Evolutionary conservation across 2,888 invertebrate species (phyloP), one percentile per base, ranked within the genome.

Genomic region (Rotaria magnacalcarata): DNA sequence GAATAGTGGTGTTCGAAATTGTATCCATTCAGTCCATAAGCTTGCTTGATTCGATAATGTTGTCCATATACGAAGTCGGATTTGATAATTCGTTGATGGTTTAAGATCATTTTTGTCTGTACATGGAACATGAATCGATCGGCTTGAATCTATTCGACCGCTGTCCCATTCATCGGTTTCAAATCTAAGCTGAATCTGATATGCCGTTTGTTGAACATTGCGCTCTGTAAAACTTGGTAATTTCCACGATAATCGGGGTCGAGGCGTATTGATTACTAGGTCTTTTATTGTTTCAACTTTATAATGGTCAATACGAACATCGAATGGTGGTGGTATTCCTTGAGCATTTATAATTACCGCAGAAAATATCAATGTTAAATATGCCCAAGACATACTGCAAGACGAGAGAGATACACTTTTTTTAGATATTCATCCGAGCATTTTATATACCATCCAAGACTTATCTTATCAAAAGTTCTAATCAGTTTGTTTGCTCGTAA

Each of bases 1-100:
- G n/a, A 80, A 80, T 47, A 80, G 11, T 47, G 80, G n/a, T 47
- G 80, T 80, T 80, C 80, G 80, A 80, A 80, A 80, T 34, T 5
- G 34, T 47, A 47, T 80, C 47, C 80, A 43, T 16, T 47, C 3
- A 4, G 80, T 80, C 80, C 80, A 80, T 80, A 10, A 21, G 47
- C 80, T 80, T 47, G 43, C 47, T n/a, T 43, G 21, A 47, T n/a
- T 47, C 3, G 80, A 47, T 34, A 67, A 27, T 19, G 21, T 80
- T 80, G 47, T 80, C 80, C 80, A 80, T n/a, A n/a, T 21, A 10
- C 47, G 43, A 24, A 80, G 0, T 47, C 80, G 80, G 10, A 47
- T 24, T 80, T 14, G 47, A 47, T 80, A 80, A 4, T 80, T 10
- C 47, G 47, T 80, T 6, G 21, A 47, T 10, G 80, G 47, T 80